Conservation (phyloP, 2,113 vertebrate species). For the Chiloscyllium plagiosum region DNA sequence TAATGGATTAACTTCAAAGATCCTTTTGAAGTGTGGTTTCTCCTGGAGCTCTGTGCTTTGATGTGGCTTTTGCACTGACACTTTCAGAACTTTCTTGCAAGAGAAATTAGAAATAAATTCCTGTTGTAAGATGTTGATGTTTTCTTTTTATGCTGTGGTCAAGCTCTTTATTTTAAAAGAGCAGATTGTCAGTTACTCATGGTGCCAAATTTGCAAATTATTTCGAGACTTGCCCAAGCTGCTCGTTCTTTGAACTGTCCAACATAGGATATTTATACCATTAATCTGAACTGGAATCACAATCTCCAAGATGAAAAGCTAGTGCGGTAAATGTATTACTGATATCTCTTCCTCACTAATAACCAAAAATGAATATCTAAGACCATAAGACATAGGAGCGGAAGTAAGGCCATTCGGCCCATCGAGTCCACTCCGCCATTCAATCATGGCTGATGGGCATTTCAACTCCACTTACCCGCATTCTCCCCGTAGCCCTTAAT, state of each 20-base stretch:
- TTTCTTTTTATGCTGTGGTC: not conserved
- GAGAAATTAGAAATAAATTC: not conserved
- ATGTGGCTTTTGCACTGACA: not conserved
- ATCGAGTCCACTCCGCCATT: too few relatives aligned
- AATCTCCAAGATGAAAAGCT: not conserved
- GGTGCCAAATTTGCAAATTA: not conserved
- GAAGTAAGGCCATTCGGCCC: too few relatives aligned
- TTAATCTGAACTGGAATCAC: not conserved
- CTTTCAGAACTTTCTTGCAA: not conserved
- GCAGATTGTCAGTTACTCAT: not conserved
- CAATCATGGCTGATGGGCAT: too few relatives aligned
- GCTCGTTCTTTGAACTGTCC: not conserved
- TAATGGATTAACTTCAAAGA: conserved; percentile 1
- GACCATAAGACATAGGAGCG: too few relatives aligned
- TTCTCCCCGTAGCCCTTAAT: too few relatives aligned
- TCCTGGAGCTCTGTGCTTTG: not conserved
- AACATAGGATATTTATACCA: not conserved
- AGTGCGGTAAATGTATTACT: not conserved
- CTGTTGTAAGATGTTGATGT: not conserved
- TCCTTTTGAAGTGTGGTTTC: not conserved
- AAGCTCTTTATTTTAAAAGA: not conserved
- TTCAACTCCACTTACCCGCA: too few relatives aligned
- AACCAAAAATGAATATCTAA: not conserved
- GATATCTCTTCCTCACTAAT: not conserved
- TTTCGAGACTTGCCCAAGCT: not conserved